Base-by-base conservation (phyloP, 2,797 vertebrate genomes). In the Pelochelys cantorii region DNA sequence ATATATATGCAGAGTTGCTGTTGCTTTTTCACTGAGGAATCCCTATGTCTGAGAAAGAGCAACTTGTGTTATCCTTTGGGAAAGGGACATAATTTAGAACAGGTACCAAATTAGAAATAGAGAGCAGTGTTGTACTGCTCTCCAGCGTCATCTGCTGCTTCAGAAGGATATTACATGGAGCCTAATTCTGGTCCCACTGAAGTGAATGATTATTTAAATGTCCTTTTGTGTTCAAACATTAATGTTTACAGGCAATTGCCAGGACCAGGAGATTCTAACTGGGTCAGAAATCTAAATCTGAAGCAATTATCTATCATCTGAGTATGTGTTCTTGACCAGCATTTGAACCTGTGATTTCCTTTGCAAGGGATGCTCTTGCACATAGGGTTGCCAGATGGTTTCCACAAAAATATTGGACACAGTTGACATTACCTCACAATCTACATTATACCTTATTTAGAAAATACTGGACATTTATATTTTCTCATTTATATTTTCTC, bases 101-200 rank as follows among this genome's bases (percentile, higher is more conserved):
- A 18, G 27, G 9, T 31, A 0, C 22, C n/a, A 7, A 56, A 0
- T 25, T 37, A 29, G 34, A 59, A 27, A 7, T 15, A 37, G 18
- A 3, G 57, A 1, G 29, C 27, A n/a, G 68, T 82, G 2, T n/a
- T 79, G 18, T 5, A 31, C 5, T 42, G 48, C 83, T 85, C 81
- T 62, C 2, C 1, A 75, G 80, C 57, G 93, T 62, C 89, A 71
- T 56, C 96, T 93, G 81, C 92, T 81, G 93, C 65, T 56, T 62
- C 20, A 11, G 86, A 74, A 37, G 12, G 5, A 54, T 65, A 34
- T 13, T 83, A 37, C 81, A 37, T 0, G 10, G 29, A 27, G 52
- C 52, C 18, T 3, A 60, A 4, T 60, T 25, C 5, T 81, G 29
- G 48, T 79, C 89, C 75, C 14, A 2, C 4, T 5, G 42, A 12